Conservation (phyloP, 2,113 vertebrate genomes). For the Laticauda laticaudata region DNA sequence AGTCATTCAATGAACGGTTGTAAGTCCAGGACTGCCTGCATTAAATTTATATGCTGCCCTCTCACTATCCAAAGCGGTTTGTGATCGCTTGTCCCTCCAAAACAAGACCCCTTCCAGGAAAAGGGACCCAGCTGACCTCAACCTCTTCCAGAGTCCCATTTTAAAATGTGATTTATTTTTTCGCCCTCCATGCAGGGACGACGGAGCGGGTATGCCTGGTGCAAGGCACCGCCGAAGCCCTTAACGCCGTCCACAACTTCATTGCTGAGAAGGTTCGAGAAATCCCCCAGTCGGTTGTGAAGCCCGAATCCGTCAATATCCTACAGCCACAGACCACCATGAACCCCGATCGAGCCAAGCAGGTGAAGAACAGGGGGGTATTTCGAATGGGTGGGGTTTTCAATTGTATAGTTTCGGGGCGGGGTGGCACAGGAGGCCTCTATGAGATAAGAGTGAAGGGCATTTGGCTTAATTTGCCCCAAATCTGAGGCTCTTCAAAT, state of each 20-base stretch:
- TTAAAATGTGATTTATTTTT: not conserved
- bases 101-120: not conserved
- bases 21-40: not conserved
- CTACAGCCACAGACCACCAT: constrained; percentile 91
- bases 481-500: not conserved
- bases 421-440: not conserved
- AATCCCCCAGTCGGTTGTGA: constrained; percentile 89
- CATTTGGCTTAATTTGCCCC: not conserved
- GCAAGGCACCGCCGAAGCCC: constrained; percentile 88
- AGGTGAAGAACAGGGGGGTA: constrained; percentile 66
- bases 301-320: constrained; percentile 87
- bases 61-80: not conserved
- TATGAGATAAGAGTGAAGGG: not conserved
- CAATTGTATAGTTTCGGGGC: too few species aligned
- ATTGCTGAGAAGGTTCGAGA: constrained; percentile 92
- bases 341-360: constrained; percentile 92
- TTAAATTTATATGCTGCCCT: not conserved
- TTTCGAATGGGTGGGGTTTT: too few species aligned
- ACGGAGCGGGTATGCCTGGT: constrained; percentile 92
- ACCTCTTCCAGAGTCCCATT: not conserved
- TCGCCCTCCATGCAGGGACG: constrained; percentile 74
- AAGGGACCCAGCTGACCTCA: not conserved
- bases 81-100: not conserved
- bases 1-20: not conserved
- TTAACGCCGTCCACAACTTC: constrained; percentile 89